Base-by-base conservation (phyloP, 2,113 vertebrate species). In the Plotosus lineatus region DNA sequence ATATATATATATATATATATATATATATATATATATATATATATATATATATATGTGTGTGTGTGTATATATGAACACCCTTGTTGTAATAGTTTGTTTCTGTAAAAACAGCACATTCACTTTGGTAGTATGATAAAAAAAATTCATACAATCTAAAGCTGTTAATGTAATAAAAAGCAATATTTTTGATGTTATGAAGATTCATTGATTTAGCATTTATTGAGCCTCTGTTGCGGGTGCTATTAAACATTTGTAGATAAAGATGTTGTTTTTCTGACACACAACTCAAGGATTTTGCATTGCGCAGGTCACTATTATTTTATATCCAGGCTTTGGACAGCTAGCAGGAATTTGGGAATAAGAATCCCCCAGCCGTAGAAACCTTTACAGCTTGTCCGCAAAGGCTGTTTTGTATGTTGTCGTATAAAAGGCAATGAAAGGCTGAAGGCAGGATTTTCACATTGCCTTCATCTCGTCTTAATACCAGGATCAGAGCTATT, bases 391-490 rank as follows among this genome's bases (percentile, higher is more conserved):
- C n/a, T 15, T n/a, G 17, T 7, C 15, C 17, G 78, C 19, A n/a
- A 56, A n/a, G 17, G 6, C 10, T 65, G 51, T 78, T 61, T 31
- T 78, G 61, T 78, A 38, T 78, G 38, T 68, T 69, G 65, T 36
- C 33, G 77, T 71, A 51, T 48, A 63, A 38, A 81, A 74, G 33
- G 15, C 21, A 17, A 51, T 50, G 51, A 63, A 81, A 74, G 23
- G 23, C 55, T 51, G 31, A 26, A 26, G 21, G 33, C 56, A 53
- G 14, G 53, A 36, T 81, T 81, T 63, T 74, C 55, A 31, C 69
- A n/a, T 28, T 38, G 50, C 61, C 40, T 77, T 82, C 63, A 73
- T 81, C n/a, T 44, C 12, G 65, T 48, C 46, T 63, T 65, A 61
- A 81, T 81, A 73, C 56, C 26, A 15, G 40, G 48, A 12, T 53